phyloP scores from a whole-genome alignment of 2,888 invertebrate genomes.

The Epinotia brunnichana region DNA sequence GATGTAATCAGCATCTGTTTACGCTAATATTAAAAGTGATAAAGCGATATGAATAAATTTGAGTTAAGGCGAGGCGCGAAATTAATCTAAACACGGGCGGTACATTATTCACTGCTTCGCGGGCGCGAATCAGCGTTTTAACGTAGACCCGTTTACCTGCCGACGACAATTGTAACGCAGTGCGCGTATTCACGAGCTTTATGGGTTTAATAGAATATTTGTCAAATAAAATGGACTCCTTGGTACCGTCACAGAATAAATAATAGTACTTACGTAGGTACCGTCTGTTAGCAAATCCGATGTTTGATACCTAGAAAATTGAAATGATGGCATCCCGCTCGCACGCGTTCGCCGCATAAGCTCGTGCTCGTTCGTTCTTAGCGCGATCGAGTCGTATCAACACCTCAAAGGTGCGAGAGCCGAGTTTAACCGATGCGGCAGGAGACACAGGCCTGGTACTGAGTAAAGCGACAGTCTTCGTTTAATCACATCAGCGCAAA shows the following conservation, averaged over 20 bases:
- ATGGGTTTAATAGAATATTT: not conserved
- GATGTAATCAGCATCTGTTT: conserved; percentile 39
- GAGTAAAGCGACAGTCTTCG: too few relatives aligned
- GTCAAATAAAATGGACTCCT: not conserved
- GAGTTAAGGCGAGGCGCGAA: conserved; percentile 17
- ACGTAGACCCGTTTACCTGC: not conserved
- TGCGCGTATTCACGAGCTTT: not conserved
- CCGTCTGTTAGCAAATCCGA: too few relatives aligned
- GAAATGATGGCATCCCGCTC: too few relatives aligned
- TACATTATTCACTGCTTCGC: conserved; percentile 12
- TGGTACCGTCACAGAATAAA: not conserved
- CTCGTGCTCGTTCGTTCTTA: too few relatives aligned
- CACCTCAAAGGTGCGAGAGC: too few relatives aligned
- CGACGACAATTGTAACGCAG: not conserved
- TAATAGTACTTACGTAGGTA: too few relatives aligned
- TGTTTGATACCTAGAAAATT: too few relatives aligned
- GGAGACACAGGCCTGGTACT: too few relatives aligned
- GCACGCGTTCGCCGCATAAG: too few relatives aligned
- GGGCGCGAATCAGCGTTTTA: conserved; percentile 11
- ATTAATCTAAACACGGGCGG: conserved; percentile 10
- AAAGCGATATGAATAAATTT: conserved; percentile 39
- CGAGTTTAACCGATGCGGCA: too few relatives aligned
- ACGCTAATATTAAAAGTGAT: conserved; percentile 39
- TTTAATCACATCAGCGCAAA: too few relatives aligned
- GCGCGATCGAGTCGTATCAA: too few relatives aligned